These are phyloP conservation scores for Phacellophora camtschatica DNA, from an alignment of 30 jellyfish, hydroid and myxozoan species.

Conservation along the genomic window DNA sequence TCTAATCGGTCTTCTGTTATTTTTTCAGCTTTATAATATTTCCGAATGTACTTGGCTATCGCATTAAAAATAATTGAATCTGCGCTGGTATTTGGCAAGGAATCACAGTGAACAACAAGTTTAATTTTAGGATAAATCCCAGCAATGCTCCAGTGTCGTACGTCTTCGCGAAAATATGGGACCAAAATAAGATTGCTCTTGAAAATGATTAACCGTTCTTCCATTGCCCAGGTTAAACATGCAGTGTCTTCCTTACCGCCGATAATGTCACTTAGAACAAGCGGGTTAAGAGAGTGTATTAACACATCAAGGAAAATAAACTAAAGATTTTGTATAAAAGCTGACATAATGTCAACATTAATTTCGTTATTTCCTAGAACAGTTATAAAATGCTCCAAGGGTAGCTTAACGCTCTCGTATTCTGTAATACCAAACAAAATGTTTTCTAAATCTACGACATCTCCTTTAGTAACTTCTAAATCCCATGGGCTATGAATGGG, in stretches of 20 bases:
- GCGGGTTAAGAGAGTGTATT: too few relatives aligned
- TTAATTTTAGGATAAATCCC: not conserved
- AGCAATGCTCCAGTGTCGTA: not conserved
- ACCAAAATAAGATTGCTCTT: not conserved
- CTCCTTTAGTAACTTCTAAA: not conserved
- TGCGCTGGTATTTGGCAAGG: not conserved
- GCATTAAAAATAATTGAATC: not conserved
- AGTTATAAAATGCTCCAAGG: not conserved
- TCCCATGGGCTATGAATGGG: not conserved
- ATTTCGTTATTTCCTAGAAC: not conserved
- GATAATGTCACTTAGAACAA: too few relatives aligned
- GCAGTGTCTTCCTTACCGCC: too few relatives aligned
- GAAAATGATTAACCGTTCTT: not conserved
- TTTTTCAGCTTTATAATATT: not conserved
- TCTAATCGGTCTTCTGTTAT: not conserved
- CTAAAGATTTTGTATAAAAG: not conserved
- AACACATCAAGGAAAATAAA: not conserved
- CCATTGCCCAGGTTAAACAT: too few relatives aligned
- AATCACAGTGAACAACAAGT: constrained; percentile 8
- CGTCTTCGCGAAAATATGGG: not conserved
- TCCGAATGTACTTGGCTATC: not conserved
- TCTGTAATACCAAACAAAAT: not conserved
- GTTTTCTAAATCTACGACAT: not conserved
- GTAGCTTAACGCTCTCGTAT: too few relatives aligned
- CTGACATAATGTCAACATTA: not conserved